These are phyloP conservation scores for Pogonocherus hispidulus DNA, from an alignment of 2,888 invertebrate genomes.

Conservation along the genomic window DNA sequence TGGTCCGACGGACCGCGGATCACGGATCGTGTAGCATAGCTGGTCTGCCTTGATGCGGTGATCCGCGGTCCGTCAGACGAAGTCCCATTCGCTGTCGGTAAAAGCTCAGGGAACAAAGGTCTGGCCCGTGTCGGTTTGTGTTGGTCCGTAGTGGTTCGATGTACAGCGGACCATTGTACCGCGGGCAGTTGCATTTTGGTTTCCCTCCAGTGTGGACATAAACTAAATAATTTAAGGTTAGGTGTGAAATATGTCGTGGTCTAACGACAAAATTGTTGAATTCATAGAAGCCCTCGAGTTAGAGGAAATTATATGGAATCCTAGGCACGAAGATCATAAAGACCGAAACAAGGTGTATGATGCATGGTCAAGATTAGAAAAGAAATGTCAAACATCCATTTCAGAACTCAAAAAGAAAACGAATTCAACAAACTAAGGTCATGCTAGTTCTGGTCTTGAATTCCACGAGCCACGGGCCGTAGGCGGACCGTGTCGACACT, in stretches of 20 bases:
- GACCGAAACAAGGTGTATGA: not conserved
- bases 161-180: not conserved
- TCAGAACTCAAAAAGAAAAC: not conserved
- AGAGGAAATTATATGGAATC: not conserved
- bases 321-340: not conserved
- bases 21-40: not conserved
- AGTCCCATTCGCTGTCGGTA: not conserved
- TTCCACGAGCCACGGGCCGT: too few relatives aligned
- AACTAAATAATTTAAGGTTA: not conserved
- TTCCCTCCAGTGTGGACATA: not conserved
- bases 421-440: too few relatives aligned
- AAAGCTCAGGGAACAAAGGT: not conserved
- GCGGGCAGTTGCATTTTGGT: not conserved
- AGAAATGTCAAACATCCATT: not conserved
- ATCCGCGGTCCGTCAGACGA: not conserved
- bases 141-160: conserved; percentile 1
- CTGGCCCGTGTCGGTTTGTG: not conserved
- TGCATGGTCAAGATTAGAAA: not conserved
- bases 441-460: too few relatives aligned
- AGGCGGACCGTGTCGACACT: too few relatives aligned
- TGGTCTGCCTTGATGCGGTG: not conserved
- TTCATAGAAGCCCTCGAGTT: not conserved
- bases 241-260: not conserved
- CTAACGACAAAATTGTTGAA: not conserved
- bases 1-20: not conserved